Conservation (phyloP, 2,888 invertebrate genomes). For the Hydrotaea diabolus region DNA sequence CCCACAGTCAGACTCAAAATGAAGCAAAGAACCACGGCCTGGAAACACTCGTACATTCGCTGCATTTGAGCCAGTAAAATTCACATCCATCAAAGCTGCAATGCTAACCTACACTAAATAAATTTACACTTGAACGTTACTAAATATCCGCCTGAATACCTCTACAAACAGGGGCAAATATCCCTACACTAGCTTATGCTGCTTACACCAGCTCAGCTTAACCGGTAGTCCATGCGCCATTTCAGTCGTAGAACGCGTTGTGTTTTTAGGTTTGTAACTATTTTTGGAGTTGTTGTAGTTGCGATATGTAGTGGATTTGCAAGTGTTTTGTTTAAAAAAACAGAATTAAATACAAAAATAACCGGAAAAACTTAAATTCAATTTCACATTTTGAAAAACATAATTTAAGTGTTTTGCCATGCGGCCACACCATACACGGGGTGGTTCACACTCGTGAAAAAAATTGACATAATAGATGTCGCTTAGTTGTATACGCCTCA, state of each 20-base stretch:
- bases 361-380: slow-evolving; percentile 72
- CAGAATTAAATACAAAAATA: background rate
- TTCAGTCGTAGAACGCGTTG: slow-evolving; percentile 60
- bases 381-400: slow-evolving; percentile 76
- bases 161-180: slow-evolving; percentile 12
- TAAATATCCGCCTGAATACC: slow-evolving; percentile 29
- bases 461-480: too few species aligned
- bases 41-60: slow-evolving; percentile 25
- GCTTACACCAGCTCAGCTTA: background rate
- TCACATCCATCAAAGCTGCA: slow-evolving; percentile 32
- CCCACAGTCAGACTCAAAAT: background rate
- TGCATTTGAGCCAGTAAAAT: too few species aligned
- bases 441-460: background rate
- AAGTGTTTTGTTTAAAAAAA: slow-evolving; percentile 47
- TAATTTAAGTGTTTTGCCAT: slow-evolving; percentile 72
- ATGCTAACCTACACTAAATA: slow-evolving; percentile 61
- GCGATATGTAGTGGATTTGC: slow-evolving; percentile 55
- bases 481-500: too few species aligned
- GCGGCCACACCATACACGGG: slow-evolving; percentile 58
- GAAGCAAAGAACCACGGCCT: slow-evolving; percentile 5
- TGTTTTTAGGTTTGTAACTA: too few species aligned
- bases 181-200: background rate
- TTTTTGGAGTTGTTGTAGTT: slow-evolving; percentile 53
- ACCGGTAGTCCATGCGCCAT: slow-evolving; percentile 14
- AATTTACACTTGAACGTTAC: slow-evolving; percentile 53